Conservation (phyloP, 2,113 vertebrate genomes). For the Nicator chloris region DNA sequence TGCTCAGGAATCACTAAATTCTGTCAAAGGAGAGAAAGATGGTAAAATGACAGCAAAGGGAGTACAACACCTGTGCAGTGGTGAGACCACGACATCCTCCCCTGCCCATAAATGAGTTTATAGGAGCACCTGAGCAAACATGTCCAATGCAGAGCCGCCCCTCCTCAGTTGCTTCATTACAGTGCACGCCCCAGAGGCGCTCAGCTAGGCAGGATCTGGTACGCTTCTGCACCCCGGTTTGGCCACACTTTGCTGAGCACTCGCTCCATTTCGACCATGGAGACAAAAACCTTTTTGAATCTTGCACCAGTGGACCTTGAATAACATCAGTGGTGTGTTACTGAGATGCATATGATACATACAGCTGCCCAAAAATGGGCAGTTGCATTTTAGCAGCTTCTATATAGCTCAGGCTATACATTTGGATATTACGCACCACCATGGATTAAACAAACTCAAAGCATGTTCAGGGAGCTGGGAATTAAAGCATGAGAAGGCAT, state of each 20-base stretch:
- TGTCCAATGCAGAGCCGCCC: conserved; percentile 80
- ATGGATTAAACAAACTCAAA: neutral
- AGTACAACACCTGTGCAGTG: rapidly evolving
- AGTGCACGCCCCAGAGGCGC: conserved; percentile 68
- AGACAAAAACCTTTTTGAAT: conserved; percentile 76
- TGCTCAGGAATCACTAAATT: rapidly evolving
- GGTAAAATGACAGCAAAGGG: neutral
- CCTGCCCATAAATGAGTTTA: neutral
- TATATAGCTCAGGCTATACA: neutral
- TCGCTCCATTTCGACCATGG: conserved; percentile 89
- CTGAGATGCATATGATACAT: rapidly evolving
- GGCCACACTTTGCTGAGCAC: conserved; percentile 85
- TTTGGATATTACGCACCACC: neutral
- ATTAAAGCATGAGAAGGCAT: neutral
- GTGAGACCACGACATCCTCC: neutral
- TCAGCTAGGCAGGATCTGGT: conserved; percentile 81
- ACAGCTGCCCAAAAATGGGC: rapidly evolving
- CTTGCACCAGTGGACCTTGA: conserved; percentile 65
- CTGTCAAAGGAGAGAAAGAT: neutral
- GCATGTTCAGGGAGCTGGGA: neutral
- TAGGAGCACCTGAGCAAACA: conserved; percentile 74
- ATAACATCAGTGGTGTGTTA: conserved; percentile 3
- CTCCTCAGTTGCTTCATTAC: conserved; percentile 82
- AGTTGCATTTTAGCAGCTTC: neutral
- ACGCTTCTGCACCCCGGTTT: conserved; percentile 82